A percentile compares a stretch with the other conserved stretches of the same genome.
These are phyloP conservation scores for Macropodus opercularis DNA, from an alignment of 2,797 vertebrate genomes.

Conservation along the genomic window DNA sequence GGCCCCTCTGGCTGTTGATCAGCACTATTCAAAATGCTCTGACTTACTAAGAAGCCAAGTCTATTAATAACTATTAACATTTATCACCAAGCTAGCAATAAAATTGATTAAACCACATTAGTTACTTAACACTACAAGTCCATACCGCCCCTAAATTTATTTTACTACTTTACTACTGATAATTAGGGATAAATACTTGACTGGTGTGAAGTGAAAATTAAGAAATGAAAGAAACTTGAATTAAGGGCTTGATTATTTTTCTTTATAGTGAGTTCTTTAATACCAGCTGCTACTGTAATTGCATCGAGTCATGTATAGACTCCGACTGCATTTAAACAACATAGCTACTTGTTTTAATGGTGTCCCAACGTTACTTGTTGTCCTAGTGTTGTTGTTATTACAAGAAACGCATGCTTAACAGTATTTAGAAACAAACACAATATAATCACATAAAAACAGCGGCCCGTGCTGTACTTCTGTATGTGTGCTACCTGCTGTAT, in stretches of 20 bases:
- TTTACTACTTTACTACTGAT: not conserved
- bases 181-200: not conserved
- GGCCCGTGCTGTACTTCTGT: too few relatives aligned
- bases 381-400: not conserved
- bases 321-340: too few relatives aligned
- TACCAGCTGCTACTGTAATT: not conserved
- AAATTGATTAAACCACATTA: too few relatives aligned
- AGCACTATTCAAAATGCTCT: too few relatives aligned
- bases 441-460: too few relatives aligned
- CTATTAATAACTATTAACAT: too few relatives aligned
- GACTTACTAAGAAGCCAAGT: not conserved
- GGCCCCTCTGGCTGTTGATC: not conserved
- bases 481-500: too few relatives aligned
- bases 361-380: not conserved
- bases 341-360: not conserved
- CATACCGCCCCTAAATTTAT: too few relatives aligned
- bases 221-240: not conserved
- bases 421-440: not conserved
- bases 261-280: not conserved
- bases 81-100: too few relatives aligned
- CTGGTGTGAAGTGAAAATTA: not conserved
- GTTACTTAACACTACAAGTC: not conserved
- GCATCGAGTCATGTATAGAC: too few relatives aligned
- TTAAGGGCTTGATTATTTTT: not conserved
- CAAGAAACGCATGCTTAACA: not conserved